Evolutionary conservation across 2,888 invertebrate genomes (phyloP).

Genomic region (Pammene aurita): DNA sequence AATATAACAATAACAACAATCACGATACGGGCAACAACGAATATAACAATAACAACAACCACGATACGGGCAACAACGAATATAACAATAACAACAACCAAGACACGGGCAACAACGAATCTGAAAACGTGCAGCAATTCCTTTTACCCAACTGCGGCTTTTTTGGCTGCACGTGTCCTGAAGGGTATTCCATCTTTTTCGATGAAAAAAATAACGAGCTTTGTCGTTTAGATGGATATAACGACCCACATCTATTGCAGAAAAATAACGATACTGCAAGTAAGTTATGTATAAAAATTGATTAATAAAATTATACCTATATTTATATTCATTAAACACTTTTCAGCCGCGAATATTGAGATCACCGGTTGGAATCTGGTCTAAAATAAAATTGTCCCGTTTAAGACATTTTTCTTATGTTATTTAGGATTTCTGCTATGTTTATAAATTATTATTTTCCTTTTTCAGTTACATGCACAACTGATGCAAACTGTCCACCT

Average conservation of each 20-base stretch:
- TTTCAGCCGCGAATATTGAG: too few relatives aligned
- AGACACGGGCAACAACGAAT: slow-evolving; percentile 49
- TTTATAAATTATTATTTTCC: neutral
- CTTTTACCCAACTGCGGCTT: slow-evolving; percentile 66
- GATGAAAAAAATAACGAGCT: slow-evolving; percentile 67
- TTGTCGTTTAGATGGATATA: slow-evolving; percentile 57
- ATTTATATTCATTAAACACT: too few relatives aligned
- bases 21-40: slow-evolving; percentile 5
- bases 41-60: neutral
- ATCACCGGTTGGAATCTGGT: too few relatives aligned
- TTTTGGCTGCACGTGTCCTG: slow-evolving; percentile 63
- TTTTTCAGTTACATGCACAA: slow-evolving; percentile 87
- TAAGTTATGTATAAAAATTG: slow-evolving; percentile 49
- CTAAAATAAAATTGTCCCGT: too few relatives aligned
- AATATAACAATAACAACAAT: slow-evolving; percentile 1
- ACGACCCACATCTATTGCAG: slow-evolving; percentile 34
- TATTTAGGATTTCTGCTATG: too few relatives aligned
- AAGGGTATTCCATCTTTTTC: slow-evolving; percentile 63
- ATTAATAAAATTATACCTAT: too few relatives aligned
- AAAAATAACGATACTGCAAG: slow-evolving; percentile 55
- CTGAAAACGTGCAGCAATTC: slow-evolving; percentile 67
- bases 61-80: neutral
- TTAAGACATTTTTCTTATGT: too few relatives aligned
- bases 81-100: neutral
- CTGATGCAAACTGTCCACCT: slow-evolving; percentile 90